Conservation (phyloP, 2,113 vertebrate species). For the Ibidorhyncha struthersii region DNA sequence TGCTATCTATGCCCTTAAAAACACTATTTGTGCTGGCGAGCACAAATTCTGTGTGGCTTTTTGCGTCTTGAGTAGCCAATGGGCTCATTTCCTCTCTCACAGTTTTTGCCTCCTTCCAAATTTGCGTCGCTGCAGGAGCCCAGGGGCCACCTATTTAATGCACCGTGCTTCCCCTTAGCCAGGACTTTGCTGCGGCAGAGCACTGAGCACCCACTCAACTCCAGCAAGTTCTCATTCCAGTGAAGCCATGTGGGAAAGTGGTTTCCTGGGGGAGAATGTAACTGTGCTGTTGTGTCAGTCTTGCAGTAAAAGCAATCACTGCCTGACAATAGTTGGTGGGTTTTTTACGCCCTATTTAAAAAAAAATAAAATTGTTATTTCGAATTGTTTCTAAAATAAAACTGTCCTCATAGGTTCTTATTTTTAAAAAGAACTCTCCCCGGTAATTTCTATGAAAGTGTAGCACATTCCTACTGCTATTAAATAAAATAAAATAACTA, state of each 20-base stretch:
- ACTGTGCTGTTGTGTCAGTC: not conserved
- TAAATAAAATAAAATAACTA: not conserved
- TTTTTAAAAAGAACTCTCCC: not conserved
- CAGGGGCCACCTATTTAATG: not conserved
- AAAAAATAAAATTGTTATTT: not conserved
- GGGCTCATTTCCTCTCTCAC: not conserved
- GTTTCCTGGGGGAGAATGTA: not conserved
- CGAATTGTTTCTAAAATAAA: not conserved
- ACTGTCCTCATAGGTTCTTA: not conserved
- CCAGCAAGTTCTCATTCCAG: not conserved
- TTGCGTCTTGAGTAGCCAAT: not conserved
- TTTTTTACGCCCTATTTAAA: not conserved
- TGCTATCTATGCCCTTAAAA: constrained; percentile 7
- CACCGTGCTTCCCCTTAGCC: not conserved
- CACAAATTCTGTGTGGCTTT: not conserved
- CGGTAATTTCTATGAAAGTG: not conserved
- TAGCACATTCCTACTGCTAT: not conserved
- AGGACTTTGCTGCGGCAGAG: not conserved
- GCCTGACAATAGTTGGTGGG: not conserved
- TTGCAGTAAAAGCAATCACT: not conserved
- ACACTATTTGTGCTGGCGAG: not conserved
- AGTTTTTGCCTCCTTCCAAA: not conserved
- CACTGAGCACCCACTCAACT: not conserved
- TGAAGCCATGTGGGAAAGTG: not conserved
- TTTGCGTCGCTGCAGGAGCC: not conserved